Conservation (phyloP, 2,888 invertebrate genomes). For the Reticulitermes lucifugus region DNA sequence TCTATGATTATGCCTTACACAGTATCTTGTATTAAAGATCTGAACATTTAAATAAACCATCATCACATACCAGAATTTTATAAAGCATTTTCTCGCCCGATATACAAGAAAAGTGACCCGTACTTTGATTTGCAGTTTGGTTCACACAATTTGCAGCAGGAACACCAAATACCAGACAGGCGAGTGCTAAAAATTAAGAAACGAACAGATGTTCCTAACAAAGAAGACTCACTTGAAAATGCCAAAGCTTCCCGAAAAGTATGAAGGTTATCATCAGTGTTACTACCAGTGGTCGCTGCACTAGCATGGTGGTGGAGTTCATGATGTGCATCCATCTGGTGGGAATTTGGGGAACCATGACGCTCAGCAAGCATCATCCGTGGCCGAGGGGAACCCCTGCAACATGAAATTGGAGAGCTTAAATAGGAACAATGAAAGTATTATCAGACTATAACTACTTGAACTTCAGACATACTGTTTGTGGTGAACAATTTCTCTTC, state of each 20-base stretch:
- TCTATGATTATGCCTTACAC: too few species aligned
- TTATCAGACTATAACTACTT: background rate
- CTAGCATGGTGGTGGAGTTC: constrained; percentile 55
- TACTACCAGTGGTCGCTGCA: background rate
- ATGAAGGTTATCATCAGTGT: constrained; percentile 72
- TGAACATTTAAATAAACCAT: too few species aligned
- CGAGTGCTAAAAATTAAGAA: background rate
- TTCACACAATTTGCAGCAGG: too few species aligned
- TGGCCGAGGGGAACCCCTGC: constrained; percentile 67
- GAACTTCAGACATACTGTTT: too few species aligned
- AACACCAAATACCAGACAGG: too few species aligned
- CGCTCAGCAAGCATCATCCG: constrained; percentile 60
- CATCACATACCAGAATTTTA: too few species aligned
- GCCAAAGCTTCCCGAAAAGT: constrained; percentile 82
- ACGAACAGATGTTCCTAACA: background rate
- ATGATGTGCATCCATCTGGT: constrained; percentile 48
- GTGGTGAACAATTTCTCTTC: too few species aligned
- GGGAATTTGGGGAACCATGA: constrained; percentile 51
- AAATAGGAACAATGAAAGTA: background rate
- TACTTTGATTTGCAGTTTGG: too few species aligned
- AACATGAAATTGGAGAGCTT: background rate
- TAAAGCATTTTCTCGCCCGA: too few species aligned
- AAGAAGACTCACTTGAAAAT: constrained; percentile 65
- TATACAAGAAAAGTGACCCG: too few species aligned
- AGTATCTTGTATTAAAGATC: too few species aligned